Evolutionary conservation across 2,113 vertebrate genomes (phyloP), one percentile per base, ranked within the genome.

Genomic region (Aegypius monachus): DNA sequence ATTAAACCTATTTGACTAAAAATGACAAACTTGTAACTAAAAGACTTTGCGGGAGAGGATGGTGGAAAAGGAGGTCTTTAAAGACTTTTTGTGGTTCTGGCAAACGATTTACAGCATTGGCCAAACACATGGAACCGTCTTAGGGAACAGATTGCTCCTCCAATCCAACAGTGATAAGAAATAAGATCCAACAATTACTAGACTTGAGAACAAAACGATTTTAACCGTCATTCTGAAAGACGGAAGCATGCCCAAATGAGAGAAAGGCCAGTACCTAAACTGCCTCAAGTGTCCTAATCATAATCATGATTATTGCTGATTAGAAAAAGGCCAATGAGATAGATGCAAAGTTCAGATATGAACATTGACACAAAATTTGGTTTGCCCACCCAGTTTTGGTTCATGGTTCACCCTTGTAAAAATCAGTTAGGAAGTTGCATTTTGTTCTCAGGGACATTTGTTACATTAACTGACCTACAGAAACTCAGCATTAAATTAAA

Each of bases 161-260:
- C 81, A 34, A 12, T 81, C 81, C 90, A 84, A 75, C 38, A 81
- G 61, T 52, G 87, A 90, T 94, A 97, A 93, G 84, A 91, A 96
- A 47, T 53, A 71, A 95, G 72, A 71, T 86, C 86, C 65, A 86
- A 81, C 61, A 81, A 38, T 87, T 32, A 26, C 36, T 48, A 29
- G 47, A 52, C 23, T 72, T 65, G 26, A 91, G 84, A 92, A 74
- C 6, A 4, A 79, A 81, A 93, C 25, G 16, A 65, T 72, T 89
- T 81, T 34, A 59, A 61, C 31, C 26, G n/a, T 50, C 73, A 68
- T 71, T 81, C 61, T 65, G 81, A 72, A 61, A 67, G 56, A 90
- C 7, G 0, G 92, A 59, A 53, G 27, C 70, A 71, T 61, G 83
- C 43, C 52, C 65, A 89, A 74, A 59, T 15, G n/a, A 84, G 82